These are phyloP conservation scores for Ptilorrhoa leucosticta DNA, from an alignment of 2,113 vertebrate species.

Conservation along the genomic window DNA sequence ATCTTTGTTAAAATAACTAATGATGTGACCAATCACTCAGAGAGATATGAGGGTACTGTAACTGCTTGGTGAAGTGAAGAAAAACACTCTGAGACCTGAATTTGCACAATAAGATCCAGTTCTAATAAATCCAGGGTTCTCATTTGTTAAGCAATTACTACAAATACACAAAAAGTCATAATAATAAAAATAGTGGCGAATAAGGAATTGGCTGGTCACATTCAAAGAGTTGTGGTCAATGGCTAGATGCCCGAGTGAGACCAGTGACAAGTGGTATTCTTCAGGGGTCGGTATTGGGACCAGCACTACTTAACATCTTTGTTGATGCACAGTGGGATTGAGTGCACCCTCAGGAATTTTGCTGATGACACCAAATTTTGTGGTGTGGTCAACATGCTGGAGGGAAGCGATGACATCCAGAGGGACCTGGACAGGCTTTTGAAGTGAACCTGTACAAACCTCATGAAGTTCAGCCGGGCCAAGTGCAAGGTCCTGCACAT, in stretches of 20 bases:
- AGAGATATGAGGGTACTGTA: background rate
- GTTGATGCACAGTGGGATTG: background rate
- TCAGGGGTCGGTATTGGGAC: rapidly evolving
- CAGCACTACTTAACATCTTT: background rate
- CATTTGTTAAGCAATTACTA: background rate
- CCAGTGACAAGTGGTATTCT: background rate
- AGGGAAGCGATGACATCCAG: background rate
- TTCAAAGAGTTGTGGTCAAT: background rate
- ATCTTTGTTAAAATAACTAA: background rate
- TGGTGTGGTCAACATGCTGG: background rate
- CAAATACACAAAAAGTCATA: background rate
- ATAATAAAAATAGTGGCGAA: background rate
- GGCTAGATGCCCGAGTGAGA: background rate
- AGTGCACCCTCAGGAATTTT: background rate
- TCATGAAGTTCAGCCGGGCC: background rate
- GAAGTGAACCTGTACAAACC: background rate
- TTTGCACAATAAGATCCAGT: background rate
- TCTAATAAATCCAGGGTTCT: background rate
- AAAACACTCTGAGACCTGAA: background rate
- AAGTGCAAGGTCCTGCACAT: background rate
- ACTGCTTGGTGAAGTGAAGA: background rate
- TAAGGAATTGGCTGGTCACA: background rate
- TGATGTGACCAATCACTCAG: background rate
- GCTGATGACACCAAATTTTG: background rate
- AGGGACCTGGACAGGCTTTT: background rate